Base-by-base conservation (phyloP, 2,888 invertebrate genomes). In the Nasonovia ribisnigri region DNA sequence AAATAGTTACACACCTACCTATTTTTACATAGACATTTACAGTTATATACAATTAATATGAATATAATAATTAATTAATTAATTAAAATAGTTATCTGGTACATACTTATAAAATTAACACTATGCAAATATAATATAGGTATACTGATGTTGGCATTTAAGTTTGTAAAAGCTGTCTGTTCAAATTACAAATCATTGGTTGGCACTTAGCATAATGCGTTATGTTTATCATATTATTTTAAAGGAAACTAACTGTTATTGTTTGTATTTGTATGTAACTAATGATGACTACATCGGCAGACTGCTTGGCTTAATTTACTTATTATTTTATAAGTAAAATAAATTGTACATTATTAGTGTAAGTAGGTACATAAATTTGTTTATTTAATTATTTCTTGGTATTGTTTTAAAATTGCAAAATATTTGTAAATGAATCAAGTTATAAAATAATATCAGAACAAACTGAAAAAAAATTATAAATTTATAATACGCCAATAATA, bases 151-250 rank as follows among this genome's bases (percentile, higher is more conserved):
- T 57, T 26, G 60, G 29, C 29, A 60, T 60, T 60, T 60, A 60
- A 67, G 60, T n/a, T 67, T n/a, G 60, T n/a, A 67, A 29, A n/a
- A 67, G 11, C n/a, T n/a, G 3, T 6, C 13, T 67, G 13, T 67
- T 84, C 6, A 42, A 77, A 84, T 84, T 36, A 88, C 8, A 13
- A 60, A 48, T 10, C 24, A 36, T 51, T 24, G 5, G 26, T 77
- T 5, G 26, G 48, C 77, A 77, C 13, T 77, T 5, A 13, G 48
- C 77, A 77, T 26, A 24, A 77, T 29, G 42, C 13, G 36, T 20
- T 77, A n/a, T 77, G 36, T 90, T 90, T 24, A 77, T 67, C 89
- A 46, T 90, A 48, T 36, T 51, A 84, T 77, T 90, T 90, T 26
- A 51, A 51, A 26, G 42, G 11, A 90, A 77, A 48, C 29, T 77